Conservation (phyloP, 2,888 invertebrate species). For the Dioctria rufipes region DNA sequence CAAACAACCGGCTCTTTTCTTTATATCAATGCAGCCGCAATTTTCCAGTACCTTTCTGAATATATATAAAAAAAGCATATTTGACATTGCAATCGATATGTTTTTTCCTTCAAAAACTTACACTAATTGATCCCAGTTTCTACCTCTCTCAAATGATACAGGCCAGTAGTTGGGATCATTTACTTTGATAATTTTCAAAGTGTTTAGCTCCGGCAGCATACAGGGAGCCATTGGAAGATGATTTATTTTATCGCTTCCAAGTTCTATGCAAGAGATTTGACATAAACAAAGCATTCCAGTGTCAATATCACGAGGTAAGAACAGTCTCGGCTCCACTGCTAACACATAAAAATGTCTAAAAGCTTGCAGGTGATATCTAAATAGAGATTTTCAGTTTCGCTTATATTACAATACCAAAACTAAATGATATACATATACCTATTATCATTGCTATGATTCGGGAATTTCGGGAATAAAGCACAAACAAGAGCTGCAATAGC, state of each 20-base stretch:
- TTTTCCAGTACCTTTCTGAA: conserved; percentile 78
- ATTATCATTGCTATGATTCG: conserved; percentile 96
- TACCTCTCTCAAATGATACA: conserved; percentile 83
- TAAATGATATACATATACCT: conserved; percentile 76
- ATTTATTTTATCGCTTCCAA: conserved; percentile 73
- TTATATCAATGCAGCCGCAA: conserved; percentile 84
- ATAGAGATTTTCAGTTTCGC: conserved; percentile 58
- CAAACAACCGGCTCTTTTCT: conserved; percentile 90
- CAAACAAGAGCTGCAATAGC: conserved; percentile 92
- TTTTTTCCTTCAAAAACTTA: conserved; percentile 69
- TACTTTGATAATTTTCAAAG: conserved; percentile 82
- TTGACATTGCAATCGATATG: no score
- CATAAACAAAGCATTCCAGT: conserved; percentile 87
- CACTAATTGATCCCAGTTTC: conserved; percentile 89
- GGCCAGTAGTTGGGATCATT: conserved; percentile 93
- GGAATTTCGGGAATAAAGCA: conserved; percentile 97
- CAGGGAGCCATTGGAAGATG: conserved; percentile 83
- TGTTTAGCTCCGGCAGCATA: conserved; percentile 85
- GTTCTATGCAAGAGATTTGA: conserved; percentile 76
- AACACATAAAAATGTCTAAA: conserved; percentile 96
- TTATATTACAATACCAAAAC: conserved; percentile 31
- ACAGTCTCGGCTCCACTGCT: conserved; percentile 90
- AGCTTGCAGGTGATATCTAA: conserved; percentile 96
- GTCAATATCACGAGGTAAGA: conserved; percentile 89
- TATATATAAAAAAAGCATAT: conserved; percentile 13